Evolutionary conservation across 64 coral and sea anemone genomes (phyloP).

Genomic region (Orbicella faveolata): DNA sequence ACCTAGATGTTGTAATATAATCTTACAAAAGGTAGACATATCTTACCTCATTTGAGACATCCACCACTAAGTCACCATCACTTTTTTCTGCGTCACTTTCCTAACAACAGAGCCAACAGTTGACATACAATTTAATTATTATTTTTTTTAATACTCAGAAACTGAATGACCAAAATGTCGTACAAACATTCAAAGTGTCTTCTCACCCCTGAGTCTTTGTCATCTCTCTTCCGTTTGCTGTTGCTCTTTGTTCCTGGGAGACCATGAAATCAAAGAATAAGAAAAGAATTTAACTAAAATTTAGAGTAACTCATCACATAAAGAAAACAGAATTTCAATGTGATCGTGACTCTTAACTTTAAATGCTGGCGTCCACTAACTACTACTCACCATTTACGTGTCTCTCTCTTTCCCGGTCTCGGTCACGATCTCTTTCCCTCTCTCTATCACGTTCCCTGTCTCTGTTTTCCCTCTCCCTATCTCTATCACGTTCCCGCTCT

Average conservation of each 20-base stretch:
- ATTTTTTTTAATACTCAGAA: no score
- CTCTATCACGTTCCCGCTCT: constrained; percentile 62
- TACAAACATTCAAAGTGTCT: not conserved
- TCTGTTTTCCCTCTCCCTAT: constrained; percentile 51
- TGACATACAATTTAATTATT: not conserved
- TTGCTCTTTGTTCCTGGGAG: constrained; percentile 81
- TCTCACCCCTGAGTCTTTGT: constrained; percentile 86
- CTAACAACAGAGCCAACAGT: constrained; percentile 34
- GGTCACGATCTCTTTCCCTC: constrained; percentile 74
- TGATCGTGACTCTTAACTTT: no score
- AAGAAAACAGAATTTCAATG: no score
- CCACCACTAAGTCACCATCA: constrained; percentile 94
- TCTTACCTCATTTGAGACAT: constrained; percentile 97
- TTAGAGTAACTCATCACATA: not conserved
- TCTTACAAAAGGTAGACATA: not conserved
- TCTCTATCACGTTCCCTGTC: constrained; percentile 76
- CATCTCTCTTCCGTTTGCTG: constrained; percentile 85
- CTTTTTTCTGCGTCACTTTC: constrained; percentile 98
- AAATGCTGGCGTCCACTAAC: not conserved
- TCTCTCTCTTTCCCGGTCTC: constrained; percentile 62
- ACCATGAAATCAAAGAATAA: not conserved
- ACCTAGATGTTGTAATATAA: not conserved
- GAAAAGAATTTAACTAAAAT: not conserved
- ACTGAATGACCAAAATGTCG: not conserved
- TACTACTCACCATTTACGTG: constrained; percentile 81